Evolutionary conservation across 2,113 vertebrate species (phyloP).

Genomic region (Pholis gunnellus): DNA sequence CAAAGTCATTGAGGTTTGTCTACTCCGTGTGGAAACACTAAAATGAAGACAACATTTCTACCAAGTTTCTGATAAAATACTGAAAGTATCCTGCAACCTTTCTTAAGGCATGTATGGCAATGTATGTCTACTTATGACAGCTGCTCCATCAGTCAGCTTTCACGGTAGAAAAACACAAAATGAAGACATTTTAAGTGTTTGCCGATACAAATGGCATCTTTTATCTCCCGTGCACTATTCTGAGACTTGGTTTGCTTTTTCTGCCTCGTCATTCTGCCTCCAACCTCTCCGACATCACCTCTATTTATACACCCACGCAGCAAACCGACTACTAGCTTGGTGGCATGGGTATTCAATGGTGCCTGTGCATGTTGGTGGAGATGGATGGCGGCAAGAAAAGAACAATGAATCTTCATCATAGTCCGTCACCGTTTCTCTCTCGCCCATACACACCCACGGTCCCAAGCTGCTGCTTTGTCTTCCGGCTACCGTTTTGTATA

Average conservation of each 20-base stretch:
- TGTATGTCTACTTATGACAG: constrained; percentile 12
- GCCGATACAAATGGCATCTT: constrained; percentile 4
- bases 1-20: too few species aligned
- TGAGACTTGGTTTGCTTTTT: constrained; percentile 23
- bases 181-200: constrained; percentile 6
- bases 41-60: not conserved
- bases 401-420: constrained; percentile 72
- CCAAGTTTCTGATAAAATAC: not conserved
- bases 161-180: constrained; percentile 2
- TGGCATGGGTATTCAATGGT: constrained; percentile 43
- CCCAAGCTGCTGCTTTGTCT: constrained; percentile 48
- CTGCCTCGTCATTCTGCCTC: constrained; percentile 28
- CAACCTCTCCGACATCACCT: constrained; percentile 47
- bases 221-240: constrained; percentile 27
- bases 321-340: constrained; percentile 40
- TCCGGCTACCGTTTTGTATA: constrained; percentile 28
- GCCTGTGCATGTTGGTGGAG: constrained; percentile 55
- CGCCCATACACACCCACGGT: constrained; percentile 43
- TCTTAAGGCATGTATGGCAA: not conserved
- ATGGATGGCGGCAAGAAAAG: constrained; percentile 55
- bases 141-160: constrained; percentile 2
- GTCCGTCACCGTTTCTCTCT: constrained; percentile 36
- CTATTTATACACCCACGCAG: constrained; percentile 45
- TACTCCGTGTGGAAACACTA: not conserved
- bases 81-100: not conserved